Conservation (phyloP, 2,113 vertebrate species). For the Lepisosteus oculatus region DNA sequence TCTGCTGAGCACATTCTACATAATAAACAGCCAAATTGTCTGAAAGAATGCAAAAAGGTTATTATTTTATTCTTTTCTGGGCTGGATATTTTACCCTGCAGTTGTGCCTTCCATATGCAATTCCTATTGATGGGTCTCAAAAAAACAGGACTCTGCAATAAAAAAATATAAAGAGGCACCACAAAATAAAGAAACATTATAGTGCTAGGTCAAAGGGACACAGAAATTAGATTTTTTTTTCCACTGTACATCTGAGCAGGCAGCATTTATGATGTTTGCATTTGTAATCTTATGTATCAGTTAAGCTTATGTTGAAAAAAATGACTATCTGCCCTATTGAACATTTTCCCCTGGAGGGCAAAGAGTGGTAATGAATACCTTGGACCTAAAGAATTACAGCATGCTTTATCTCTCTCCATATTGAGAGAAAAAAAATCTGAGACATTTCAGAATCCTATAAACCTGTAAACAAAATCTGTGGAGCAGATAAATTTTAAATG, state of each 20-base stretch:
- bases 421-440: conserved; percentile 63
- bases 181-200: no score
- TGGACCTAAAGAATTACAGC: conserved; percentile 81
- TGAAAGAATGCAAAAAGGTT: no score
- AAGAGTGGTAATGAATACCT: conserved; percentile 85
- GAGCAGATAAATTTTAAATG: conserved; percentile 99
- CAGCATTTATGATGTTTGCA: conserved; percentile 55
- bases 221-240: conserved; percentile 60
- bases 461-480: conserved; percentile 98
- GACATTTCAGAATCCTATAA: conserved; percentile 86
- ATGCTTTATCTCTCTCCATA: conserved; percentile 77
- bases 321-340: conserved; percentile 79
- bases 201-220: conserved; percentile 40
- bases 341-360: conserved; percentile 77
- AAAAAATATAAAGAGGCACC: no score
- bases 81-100: conserved; percentile 34
- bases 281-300: conserved; percentile 64
- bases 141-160: no score
- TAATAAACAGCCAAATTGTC: no score
- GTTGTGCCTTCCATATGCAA: not conserved
- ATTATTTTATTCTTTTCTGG: conserved; percentile 1
- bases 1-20: no score
- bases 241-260: conserved; percentile 61
- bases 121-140: no score
- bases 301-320: conserved; percentile 67